Base-by-base conservation (phyloP, 2,888 invertebrate genomes). In the Gymnoscelis rufifasciata region DNA sequence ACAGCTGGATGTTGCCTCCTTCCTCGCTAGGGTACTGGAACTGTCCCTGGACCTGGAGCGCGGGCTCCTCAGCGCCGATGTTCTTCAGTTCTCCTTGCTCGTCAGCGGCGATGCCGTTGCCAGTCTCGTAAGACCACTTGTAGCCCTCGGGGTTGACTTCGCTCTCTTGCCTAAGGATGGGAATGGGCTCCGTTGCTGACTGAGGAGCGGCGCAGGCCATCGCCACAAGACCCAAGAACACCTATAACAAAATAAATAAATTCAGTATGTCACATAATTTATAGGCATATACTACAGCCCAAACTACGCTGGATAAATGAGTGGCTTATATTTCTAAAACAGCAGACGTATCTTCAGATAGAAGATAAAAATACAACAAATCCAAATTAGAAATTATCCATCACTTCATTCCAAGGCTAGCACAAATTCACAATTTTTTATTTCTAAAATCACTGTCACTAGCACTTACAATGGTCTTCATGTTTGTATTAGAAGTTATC, bases 21-120 rank as follows among this genome's bases (percentile, higher is more conserved):
- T 93, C 92, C 0, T 92, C 92, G 33, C 90, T 88, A 1, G 90
- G 89, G 73, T 92, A 93, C 33, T 90, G 87, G 77, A 80, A 92
- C 66, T 90, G 90, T 13, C 93, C 93, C 62, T 91, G 86, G 0
- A 91, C 92, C 52, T 90, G 83, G 3, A 83, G 48, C 2, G 87
- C 83, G 23, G 88, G 90, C 37, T 86, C 77, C 43, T 90, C 89
- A 8, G 84, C 86, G 0, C 90, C 90, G 3, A 86, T 71, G 64
- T 90, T 81, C 77, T 90, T 91, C 56, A 91, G 59, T 31, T 71
- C 74, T 49, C 91, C 91, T 26, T 70, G 77, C 61, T 91, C 92
- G 5, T 90, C 74, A 3, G 88, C 91, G 0, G 64, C 55, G 59
- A 93, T 93, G 27, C 92, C 92, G 60, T 93, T 92, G 4, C 89